Evolutionary conservation across 2,888 invertebrate species (phyloP), one percentile per base, ranked within the genome.

Genomic region (Metallyticus violacea): DNA sequence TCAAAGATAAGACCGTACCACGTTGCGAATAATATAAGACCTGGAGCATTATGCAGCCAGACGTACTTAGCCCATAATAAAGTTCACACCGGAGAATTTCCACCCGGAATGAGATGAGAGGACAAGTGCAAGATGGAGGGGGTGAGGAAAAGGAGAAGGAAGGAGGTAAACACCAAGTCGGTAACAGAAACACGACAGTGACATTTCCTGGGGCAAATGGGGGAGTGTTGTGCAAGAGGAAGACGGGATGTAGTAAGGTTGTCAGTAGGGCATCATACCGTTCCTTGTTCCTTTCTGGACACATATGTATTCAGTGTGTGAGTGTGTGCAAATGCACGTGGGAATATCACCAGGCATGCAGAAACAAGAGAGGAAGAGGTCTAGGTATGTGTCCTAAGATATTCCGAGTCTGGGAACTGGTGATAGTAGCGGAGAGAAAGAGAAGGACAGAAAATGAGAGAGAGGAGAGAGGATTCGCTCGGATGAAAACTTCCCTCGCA

Each of bases 381-480:
- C n/a, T n/a, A n/a, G n/a, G 40, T 62, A 62, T 62, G 40, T 62
- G 40, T 27, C 27, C 28, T 80, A 29, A 80, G 80, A 80, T 29
- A 80, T 80, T 80, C 80, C 25, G 62, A 26, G 81, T 81, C 81
- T 81, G 81, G 30, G 81, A 81, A 81, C 40, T 81, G 81, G 40
- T 81, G 81, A 81, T 81, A 81, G 81, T 62, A 4, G 40, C 22
- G 40, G 40, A 62, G 40, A 62, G 40, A 62, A 62, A 62, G 40
- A 22, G 40, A 62, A 62, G 40, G 15, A 62, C 9, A 22, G 40
- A 62, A 62, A 62, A 62, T 62, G 40, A 62, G 40, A 62, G 40
- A 62, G 40, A 62, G 40, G 15, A 62, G n/a, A 62, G 40, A 62
- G 40, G 40, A 62, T 62, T 62, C 40, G 22, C 15, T 62, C 40